These are phyloP conservation scores for Allobates femoralis DNA, from an alignment of 2,797 vertebrate genomes.

Conservation along the genomic window DNA sequence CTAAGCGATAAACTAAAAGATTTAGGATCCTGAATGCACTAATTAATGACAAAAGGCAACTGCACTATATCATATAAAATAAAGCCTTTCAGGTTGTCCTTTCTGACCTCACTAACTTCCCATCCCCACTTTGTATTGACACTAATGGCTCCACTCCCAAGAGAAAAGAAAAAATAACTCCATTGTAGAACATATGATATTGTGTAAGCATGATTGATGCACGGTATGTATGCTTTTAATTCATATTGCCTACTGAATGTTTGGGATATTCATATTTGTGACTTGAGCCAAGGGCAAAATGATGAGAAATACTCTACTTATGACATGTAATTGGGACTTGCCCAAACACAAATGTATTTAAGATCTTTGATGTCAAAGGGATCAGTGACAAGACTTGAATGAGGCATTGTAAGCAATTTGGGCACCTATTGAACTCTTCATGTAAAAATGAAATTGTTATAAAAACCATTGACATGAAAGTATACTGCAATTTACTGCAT, in stretches of 20 bases:
- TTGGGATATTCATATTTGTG: constrained; percentile 56
- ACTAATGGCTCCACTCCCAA: constrained; percentile 56
- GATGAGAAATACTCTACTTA: constrained; percentile 54
- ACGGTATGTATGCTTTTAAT: constrained; percentile 55
- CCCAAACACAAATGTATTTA: constrained; percentile 62
- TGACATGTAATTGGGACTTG: constrained; percentile 60
- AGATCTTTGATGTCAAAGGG: constrained; percentile 58
- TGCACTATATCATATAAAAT: constrained; percentile 55
- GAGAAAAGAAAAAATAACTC: constrained; percentile 57
- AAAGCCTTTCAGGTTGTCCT: constrained; percentile 54
- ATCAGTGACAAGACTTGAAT: constrained; percentile 51
- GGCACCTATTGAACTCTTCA: constrained; percentile 31
- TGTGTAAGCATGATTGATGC: constrained; percentile 59
- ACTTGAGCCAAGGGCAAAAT: constrained; percentile 60
- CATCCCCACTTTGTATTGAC: constrained; percentile 58
- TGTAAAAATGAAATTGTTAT: constrained; percentile 9
- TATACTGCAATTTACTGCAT: constrained; percentile 6
- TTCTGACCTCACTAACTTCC: constrained; percentile 56
- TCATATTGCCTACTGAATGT: constrained; percentile 53
- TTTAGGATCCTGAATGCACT: constrained; percentile 20
- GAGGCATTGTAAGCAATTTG: constrained; percentile 42
- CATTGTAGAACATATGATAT: constrained; percentile 62
- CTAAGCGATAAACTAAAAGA: background rate
- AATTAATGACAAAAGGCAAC: constrained; percentile 54
- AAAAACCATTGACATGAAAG: constrained; percentile 12